A percentile compares a stretch with the other conserved stretches of the same genome.
These are phyloP conservation scores for Furcifer pardalis DNA, from an alignment of 2,797 vertebrate species.

Conservation along the genomic window DNA sequence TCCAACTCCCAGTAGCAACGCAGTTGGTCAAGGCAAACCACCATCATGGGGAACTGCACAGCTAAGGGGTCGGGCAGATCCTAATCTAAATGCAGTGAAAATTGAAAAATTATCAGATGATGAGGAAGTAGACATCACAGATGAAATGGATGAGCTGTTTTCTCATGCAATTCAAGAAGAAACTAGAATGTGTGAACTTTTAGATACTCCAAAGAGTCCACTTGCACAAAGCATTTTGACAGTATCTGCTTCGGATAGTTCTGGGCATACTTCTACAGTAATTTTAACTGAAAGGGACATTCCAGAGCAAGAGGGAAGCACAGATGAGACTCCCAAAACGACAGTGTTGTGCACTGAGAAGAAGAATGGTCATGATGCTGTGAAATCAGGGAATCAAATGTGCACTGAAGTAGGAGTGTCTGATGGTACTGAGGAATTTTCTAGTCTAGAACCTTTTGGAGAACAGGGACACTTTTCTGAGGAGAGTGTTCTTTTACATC, in stretches of 20 bases:
- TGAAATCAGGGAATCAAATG: conserved; percentile 44
- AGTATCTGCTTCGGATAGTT: conserved; percentile 37
- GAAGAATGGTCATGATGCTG: conserved; percentile 46
- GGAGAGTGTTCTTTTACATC: conserved; percentile 58
- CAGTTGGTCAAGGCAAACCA: conserved; percentile 30
- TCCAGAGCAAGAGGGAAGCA: conserved; percentile 40
- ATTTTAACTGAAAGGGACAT: conserved; percentile 39
- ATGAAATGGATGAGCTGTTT: conserved; percentile 80
- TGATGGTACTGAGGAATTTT: neutral
- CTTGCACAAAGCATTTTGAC: conserved; percentile 32
- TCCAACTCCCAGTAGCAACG: conserved; percentile 46
- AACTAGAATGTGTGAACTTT: conserved; percentile 44
- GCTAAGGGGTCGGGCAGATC: conserved; percentile 72
- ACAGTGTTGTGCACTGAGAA: conserved; percentile 41
- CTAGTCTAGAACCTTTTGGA: conserved; percentile 43
- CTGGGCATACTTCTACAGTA: conserved; percentile 26
- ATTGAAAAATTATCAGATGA: conserved; percentile 93
- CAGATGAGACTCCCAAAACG: conserved; percentile 16
- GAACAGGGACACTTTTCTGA: conserved; percentile 53
- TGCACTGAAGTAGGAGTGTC: conserved; percentile 16
- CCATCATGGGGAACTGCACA: conserved; percentile 30
- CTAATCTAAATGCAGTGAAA: conserved; percentile 86
- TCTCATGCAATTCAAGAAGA: conserved; percentile 53
- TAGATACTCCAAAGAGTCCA: conserved; percentile 39
- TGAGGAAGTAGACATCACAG: conserved; percentile 95